Percentiles rank a stretch among this genome's conserved stretches.
Conservation (phyloP, 92 coral and sea anemone species). For the Diadumene lineata region DNA sequence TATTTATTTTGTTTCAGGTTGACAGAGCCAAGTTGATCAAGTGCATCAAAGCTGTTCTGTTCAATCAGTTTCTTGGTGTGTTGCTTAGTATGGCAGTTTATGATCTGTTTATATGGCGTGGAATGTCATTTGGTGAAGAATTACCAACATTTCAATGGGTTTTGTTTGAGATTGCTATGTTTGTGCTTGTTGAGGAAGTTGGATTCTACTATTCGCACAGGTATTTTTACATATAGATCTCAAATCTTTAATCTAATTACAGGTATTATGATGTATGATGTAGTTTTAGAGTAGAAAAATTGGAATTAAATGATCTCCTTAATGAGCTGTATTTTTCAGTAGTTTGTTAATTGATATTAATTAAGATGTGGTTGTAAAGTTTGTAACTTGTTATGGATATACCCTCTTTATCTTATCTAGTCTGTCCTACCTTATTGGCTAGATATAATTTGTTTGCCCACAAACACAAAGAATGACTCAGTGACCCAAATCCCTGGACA, state of each 20-base stretch:
- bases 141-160: conserved; percentile 95
- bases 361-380: too few species aligned
- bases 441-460: too few species aligned
- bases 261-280: too few species aligned
- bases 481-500: too few species aligned
- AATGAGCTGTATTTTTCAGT: too few species aligned
- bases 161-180: conserved; percentile 84
- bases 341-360: too few species aligned
- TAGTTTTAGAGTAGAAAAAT: too few species aligned
- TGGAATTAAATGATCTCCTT: too few species aligned
- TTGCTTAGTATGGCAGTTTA: conserved; percentile 20
- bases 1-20: conserved; percentile 44
- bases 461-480: too few species aligned
- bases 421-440: too few species aligned
- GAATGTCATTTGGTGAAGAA: conserved; percentile 71
- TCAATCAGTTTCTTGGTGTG: conserved; percentile 79
- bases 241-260: background rate
- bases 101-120: conserved; percentile 67
- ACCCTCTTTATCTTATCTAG: too few species aligned
- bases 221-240: conserved; percentile 26
- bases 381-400: too few species aligned
- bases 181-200: conserved; percentile 81
- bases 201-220: conserved; percentile 96
- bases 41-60: conserved; percentile 72
- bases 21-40: conserved; percentile 71